Conservation (phyloP, 2,113 vertebrate genomes). For the Pollimyrus isidori region DNA sequence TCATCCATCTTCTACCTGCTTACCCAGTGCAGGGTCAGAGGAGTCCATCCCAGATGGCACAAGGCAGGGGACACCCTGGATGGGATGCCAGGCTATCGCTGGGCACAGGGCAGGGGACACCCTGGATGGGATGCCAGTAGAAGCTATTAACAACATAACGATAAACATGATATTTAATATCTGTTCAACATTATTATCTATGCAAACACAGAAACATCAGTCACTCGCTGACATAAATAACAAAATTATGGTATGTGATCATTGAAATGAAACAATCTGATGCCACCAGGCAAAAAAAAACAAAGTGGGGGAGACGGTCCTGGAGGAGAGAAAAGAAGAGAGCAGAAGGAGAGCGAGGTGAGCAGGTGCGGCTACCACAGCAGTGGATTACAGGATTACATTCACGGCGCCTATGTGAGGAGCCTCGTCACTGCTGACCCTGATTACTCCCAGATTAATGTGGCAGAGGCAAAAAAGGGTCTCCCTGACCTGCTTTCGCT, state of each 20-base stretch:
- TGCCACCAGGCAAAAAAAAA: background rate
- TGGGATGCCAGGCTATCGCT: background rate
- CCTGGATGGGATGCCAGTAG: background rate
- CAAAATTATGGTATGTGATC: background rate
- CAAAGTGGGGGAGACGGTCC: background rate
- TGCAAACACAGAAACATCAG: background rate
- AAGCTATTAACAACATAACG: background rate
- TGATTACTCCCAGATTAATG: slow-evolving; percentile 59
- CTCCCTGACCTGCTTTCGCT: background rate
- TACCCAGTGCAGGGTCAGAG: background rate
- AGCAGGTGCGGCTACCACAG: slow-evolving; percentile 44
- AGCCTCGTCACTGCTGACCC: slow-evolving; percentile 50
- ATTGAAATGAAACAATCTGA: background rate
- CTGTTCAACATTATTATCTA: background rate
- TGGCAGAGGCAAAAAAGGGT: slow-evolving; percentile 44
- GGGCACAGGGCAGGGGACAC: no score
- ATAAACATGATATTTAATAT: background rate
- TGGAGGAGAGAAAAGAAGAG: background rate
- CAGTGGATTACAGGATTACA: slow-evolving; percentile 62
- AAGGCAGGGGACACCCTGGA: background rate
- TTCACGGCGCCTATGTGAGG: slow-evolving; percentile 54
- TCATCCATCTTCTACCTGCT: background rate
- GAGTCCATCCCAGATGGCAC: background rate
- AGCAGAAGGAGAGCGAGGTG: slow-evolving; percentile 13
- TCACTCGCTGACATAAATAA: background rate